Evolutionary conservation across 2,113 vertebrate genomes (phyloP), one percentile per base, ranked within the genome.

Genomic region (Psittacula cyanocephala): DNA sequence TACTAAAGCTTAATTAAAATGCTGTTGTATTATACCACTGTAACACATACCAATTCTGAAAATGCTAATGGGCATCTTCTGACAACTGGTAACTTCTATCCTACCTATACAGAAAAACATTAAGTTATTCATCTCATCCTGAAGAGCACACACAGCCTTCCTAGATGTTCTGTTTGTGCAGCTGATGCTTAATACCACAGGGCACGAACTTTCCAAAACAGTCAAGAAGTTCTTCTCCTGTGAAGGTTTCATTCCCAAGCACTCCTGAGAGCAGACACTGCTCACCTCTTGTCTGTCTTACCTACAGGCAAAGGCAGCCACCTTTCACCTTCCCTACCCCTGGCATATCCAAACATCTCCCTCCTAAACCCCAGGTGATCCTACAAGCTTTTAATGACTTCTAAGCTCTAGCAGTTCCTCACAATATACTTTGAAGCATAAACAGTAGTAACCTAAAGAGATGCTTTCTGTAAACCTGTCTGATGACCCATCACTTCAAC

Each of bases 191-290:
- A 88, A 86, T 14, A 7, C 74, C 62, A 60, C 33, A 89, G 69
- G 92, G 81, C 72, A 86, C 1, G 7, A 72, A 79, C 95, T 97
- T 93, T 39, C 55, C 91, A 44, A 92, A 87, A 20, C n/a, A 84
- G 35, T 31, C 60, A 77, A 41, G 19, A 88, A 92, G 63, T 57
- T 93, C 55, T 92, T 81, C 72, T 94, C 17, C 80, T 10, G 69
- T 55, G 35, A 53, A 86, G 57, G 12, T 19, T 76, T 83, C 52
- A 77, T 31, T 72, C 52, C 86, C 60, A 59, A 55, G 55, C 52
- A 70, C 27, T 75, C 7, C 44, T 62, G 81, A 81, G 50, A 91
- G 76, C 82, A 35, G 28, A 62, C 47, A 18, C 53, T 59, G 52
- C 6, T 76, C 67, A 57, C 71, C 88, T 71, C 60, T 28, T 39